Percentiles rank a stretch among this genome's conserved stretches.
phyloP scores from a whole-genome alignment of 2,888 invertebrate species.

The Lissonota sp. region DNA sequence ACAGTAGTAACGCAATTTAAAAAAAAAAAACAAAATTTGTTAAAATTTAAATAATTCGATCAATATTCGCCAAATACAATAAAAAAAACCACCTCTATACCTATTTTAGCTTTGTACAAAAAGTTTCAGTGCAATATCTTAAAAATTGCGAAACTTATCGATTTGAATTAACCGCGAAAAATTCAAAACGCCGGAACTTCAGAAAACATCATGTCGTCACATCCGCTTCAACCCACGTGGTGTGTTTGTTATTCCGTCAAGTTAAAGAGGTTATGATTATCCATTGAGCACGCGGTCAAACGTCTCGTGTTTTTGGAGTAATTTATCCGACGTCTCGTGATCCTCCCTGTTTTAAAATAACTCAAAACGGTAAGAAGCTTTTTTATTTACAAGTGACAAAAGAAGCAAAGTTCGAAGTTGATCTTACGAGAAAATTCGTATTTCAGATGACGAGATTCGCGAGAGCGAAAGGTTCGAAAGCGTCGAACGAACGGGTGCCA shows the following conservation, averaged over 20 bases:
- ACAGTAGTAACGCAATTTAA: no score
- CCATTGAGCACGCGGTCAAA: slow-evolving; percentile 18
- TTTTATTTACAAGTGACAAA: background rate
- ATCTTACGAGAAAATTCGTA: background rate
- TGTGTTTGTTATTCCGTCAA: background rate
- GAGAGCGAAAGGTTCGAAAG: slow-evolving; percentile 90
- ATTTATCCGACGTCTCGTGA: background rate
- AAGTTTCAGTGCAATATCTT: no score
- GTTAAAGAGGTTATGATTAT: slow-evolving; percentile 27
- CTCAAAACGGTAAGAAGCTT: background rate
- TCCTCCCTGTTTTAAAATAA: background rate
- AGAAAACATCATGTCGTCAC: no score
- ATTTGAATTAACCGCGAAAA: no score
- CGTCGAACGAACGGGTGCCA: slow-evolving; percentile 89
- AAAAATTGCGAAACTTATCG: no score
- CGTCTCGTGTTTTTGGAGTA: background rate
- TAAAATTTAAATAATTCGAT: no score
- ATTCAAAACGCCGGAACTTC: no score
- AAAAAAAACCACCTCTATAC: no score
- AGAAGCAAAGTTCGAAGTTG: background rate
- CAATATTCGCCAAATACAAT: no score
- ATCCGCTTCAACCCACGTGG: background rate
- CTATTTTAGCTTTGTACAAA: no score
- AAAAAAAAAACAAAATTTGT: no score
- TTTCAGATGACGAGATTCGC: slow-evolving; percentile 90